phyloP scores from a whole-genome alignment of 2,888 invertebrate species.

The Crossocerus cetratus region DNA sequence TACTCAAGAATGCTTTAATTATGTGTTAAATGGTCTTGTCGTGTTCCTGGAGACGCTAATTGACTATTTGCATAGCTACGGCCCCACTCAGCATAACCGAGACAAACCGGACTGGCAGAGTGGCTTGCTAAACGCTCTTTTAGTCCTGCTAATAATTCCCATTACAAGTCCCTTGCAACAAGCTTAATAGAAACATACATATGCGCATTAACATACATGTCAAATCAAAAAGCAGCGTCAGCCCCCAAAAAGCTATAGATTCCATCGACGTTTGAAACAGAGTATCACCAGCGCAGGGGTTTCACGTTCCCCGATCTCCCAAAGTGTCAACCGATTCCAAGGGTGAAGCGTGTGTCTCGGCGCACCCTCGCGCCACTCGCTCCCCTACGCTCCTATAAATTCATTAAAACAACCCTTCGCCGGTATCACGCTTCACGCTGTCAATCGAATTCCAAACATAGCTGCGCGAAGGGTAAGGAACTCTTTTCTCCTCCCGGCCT shows the following conservation, averaged over 20 bases:
- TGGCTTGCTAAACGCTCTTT: no score
- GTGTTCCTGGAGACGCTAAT: no score
- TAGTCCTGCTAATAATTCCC: no score
- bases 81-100: no score
- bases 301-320: constrained; percentile 40
- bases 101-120: no score
- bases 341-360: constrained; percentile 13
- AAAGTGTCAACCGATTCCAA: constrained; percentile 41
- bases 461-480: constrained; percentile 36
- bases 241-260: constrained; percentile 23
- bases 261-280: constrained; percentile 27
- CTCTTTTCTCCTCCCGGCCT: constrained; percentile 30
- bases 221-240: constrained; percentile 13
- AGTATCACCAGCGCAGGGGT: constrained; percentile 31
- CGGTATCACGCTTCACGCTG: constrained; percentile 58
- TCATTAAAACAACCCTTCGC: constrained; percentile 74
- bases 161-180: no score
- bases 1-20: not conserved
- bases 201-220: no score
- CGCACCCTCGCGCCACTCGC: constrained; percentile 17
- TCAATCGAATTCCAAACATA: constrained; percentile 72
- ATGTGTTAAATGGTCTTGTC: no score
- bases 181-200: no score
- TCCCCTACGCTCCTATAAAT: constrained; percentile 63
- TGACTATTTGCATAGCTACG: no score